Conservation (phyloP, 2,797 vertebrate species). For the Centroberyx gerrardi region DNA sequence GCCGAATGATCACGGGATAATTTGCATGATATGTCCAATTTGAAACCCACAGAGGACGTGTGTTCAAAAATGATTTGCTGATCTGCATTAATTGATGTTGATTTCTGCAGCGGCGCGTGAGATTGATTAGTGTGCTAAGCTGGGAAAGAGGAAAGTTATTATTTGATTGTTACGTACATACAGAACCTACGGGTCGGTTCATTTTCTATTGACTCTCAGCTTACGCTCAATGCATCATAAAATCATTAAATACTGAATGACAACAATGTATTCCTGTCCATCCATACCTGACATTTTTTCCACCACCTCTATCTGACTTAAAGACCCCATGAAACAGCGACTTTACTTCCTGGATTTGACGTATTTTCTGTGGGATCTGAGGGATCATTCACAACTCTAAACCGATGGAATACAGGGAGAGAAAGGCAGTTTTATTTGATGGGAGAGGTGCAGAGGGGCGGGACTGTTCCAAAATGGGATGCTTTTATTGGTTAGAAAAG, state of each 20-base stretch:
- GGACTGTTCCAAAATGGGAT: too few species aligned
- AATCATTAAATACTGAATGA: background rate
- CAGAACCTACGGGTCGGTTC: background rate
- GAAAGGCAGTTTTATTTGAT: too few species aligned
- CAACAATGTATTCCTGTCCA: background rate
- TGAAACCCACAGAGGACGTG: background rate
- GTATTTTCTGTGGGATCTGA: background rate
- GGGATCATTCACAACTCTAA: too few species aligned
- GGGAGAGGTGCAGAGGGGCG: too few species aligned
- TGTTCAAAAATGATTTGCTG: slow-evolving; percentile 18
- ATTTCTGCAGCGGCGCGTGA: slow-evolving; percentile 17
- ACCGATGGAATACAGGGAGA: too few species aligned
- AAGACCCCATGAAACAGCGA: too few species aligned
- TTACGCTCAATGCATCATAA: slow-evolving; percentile 5
- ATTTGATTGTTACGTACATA: background rate
- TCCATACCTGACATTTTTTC: background rate
- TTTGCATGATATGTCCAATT: slow-evolving; percentile 23
- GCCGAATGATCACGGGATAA: slow-evolving; percentile 17
- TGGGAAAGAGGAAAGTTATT: background rate
- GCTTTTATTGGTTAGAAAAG: too few species aligned
- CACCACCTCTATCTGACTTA: background rate
- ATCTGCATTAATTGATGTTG: slow-evolving; percentile 32
- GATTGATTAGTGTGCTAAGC: slow-evolving; percentile 1
- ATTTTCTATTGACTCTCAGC: slow-evolving; percentile 2
- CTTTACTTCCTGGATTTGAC: background rate